Base-by-base conservation (phyloP, 1,140 invertebrate species). In the Procambarus clarkii region DNA sequence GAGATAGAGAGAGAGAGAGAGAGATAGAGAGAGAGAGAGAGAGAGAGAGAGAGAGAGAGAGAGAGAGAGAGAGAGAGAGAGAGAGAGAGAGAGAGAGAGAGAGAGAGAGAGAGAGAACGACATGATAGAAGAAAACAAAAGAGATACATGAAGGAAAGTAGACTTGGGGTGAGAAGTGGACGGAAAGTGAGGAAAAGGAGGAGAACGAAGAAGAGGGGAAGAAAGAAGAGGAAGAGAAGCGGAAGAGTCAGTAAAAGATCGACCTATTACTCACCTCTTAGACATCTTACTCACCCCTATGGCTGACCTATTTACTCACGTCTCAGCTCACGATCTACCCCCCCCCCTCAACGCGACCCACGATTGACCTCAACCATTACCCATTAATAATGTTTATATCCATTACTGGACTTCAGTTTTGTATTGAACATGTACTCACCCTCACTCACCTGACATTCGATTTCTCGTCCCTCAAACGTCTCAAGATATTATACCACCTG, bases 21-120 rank as follows among this genome's bases (percentile, higher is more conserved):
- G 13, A 46, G 3, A 54, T 7, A 54, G n/a, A n/a, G 15, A 54
- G 3, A 54, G 18, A n/a, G 3, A 24, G 13, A 81, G 46, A 81
- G 79, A 81, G 45, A 81, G 79, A 81, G 4, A 48, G 45, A 48
- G 79, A 81, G 79, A 48, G 45, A 81, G 45, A 64, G 5, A 64
- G 60, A 64, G 60, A 69, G 60, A 84, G 54, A 84, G 82, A 69
- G 8, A 84, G 82, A 84, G 82, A 81, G 60, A 84, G 34, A 69
- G 82, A 84, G n/a, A 64, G 60, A 64, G 60, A 64, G 60, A 54
- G 11, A 24, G 45, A 34, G 76, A 77, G 45, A 77, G 7, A 77
- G 34, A 81, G 9, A 82, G 9, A 58, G 8, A 82, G n/a, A n/a
- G n/a, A n/a, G n/a, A n/a, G n/a, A n/a, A n/a, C n/a, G n/a, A n/a